Evolutionary conservation across 2,113 vertebrate genomes (phyloP), one percentile per base, ranked within the genome.

Genomic region (Chloropsis cyanopogon): DNA sequence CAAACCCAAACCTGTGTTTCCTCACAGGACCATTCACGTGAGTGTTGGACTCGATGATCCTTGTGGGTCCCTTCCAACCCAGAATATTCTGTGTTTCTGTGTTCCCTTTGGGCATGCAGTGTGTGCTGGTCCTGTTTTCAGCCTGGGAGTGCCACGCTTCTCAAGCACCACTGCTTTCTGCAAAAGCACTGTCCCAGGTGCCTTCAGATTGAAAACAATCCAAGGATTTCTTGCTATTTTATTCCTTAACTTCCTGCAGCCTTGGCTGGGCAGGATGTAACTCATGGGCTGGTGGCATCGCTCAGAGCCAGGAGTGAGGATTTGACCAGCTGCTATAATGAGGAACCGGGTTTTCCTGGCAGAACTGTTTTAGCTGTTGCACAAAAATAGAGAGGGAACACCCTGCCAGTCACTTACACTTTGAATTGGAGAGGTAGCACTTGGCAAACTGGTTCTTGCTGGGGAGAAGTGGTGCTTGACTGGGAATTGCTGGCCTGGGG

Each of bases 251-350:
- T 70, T 69, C 31, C 1, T 7, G 35, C 21, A 63, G 42, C 28
- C 65, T 22, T 44, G 29, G 52, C 26, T 47, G 77, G 66, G 44
- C 1, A 1, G 1, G 7, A 9, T 0, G 22, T 6, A 26, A 17
- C 25, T 37, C 0, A 0, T 54, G 56, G 69, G 63, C 17, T 50
- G 75, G 60, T 63, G 83, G 72, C 37, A 11, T 39, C 0, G 2
- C 56, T 54, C 8, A 2, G 42, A 61, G 52, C 56, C 64, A 20
- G 68, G 41, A 1, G 2, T 31, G 66, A 19, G 65, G 47, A 4
- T 52, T 22, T 77, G 64, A 31, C 15, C 41, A 33, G 28, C 57
- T 56, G 33, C 14, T 49, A 0, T 7, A 56, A 33, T 0, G 21
- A 81, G 52, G 50, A 53, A 15, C 59, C 41, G 37, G 64, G 37